phyloP scores from a whole-genome alignment of 2,888 invertebrate genomes.

The Dendrolimus pini region DNA sequence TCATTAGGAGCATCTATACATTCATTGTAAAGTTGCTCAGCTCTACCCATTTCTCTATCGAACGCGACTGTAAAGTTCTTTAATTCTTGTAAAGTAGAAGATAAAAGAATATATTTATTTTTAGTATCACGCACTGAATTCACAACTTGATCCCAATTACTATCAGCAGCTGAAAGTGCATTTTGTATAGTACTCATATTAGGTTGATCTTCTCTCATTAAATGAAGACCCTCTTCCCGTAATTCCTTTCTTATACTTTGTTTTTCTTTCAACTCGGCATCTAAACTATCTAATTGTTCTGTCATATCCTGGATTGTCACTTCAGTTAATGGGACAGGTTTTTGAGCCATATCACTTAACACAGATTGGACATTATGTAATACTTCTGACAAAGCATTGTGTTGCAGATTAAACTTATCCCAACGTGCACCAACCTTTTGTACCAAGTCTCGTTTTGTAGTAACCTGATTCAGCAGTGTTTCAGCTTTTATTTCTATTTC shows the following conservation, averaged over 20 bases:
- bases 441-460: slow-evolving; percentile 80
- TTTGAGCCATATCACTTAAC: slow-evolving; percentile 75
- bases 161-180: slow-evolving; percentile 84
- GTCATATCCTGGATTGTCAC: slow-evolving; percentile 65
- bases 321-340: slow-evolving; percentile 62
- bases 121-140: slow-evolving; percentile 85
- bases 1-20: slow-evolving; percentile 83
- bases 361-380: slow-evolving; percentile 77
- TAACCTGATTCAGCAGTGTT: slow-evolving; percentile 80
- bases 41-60: slow-evolving; percentile 81
- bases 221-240: slow-evolving; percentile 85
- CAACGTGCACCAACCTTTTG: slow-evolving; percentile 85
- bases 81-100: slow-evolving; percentile 84
- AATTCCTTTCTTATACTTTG: slow-evolving; percentile 81
- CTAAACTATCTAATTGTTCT: slow-evolving; percentile 71
- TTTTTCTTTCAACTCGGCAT: slow-evolving; percentile 76
- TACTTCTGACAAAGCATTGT: slow-evolving; percentile 81
- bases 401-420: slow-evolving; percentile 85
- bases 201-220: slow-evolving; percentile 89
- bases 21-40: slow-evolving; percentile 79
- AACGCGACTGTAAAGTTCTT: slow-evolving; percentile 84
- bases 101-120: slow-evolving; percentile 83
- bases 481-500: slow-evolving; percentile 84
- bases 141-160: slow-evolving; percentile 87
- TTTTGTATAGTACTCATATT: slow-evolving; percentile 89